Evolutionary conservation across 2,888 invertebrate species (phyloP).

Genomic region (Chymomyza caudatula): DNA sequence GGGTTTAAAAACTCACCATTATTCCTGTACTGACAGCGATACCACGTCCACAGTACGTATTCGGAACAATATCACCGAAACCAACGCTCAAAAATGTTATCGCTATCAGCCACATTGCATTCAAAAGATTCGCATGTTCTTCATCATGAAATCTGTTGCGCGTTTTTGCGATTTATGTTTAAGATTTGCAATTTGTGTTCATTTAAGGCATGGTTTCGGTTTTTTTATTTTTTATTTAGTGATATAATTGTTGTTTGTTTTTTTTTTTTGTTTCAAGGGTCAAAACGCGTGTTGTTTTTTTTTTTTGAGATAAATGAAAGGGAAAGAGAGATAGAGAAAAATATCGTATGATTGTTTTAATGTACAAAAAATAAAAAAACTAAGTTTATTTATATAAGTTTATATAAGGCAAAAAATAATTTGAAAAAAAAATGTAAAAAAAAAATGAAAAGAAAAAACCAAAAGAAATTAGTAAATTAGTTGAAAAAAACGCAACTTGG

Average conservation of each 20-base stretch:
- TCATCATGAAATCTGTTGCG: constrained; percentile 95
- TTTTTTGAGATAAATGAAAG: constrained; percentile 51
- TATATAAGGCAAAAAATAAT: background rate
- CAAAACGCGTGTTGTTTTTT: constrained; percentile 34
- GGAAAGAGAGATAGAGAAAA: constrained; percentile 71
- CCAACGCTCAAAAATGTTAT: constrained; percentile 99
- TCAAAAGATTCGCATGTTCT: constrained; percentile 98
- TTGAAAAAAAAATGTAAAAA: background rate
- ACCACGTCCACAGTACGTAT: constrained; percentile 99
- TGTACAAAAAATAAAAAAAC: constrained; percentile 47
- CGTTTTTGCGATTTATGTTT: constrained; percentile 17
- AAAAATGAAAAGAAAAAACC: constrained; percentile 3
- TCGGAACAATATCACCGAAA: constrained; percentile 99
- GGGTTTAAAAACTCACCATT: constrained; percentile 90
- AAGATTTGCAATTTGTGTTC: constrained; percentile 6
- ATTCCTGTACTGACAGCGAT: constrained; percentile 99
- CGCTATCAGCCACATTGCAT: constrained; percentile 99
- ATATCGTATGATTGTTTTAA: constrained; percentile 71
- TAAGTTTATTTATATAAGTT: background rate
- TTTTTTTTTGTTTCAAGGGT: constrained; percentile 20
- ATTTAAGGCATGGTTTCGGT: constrained; percentile 19
- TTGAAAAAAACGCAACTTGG: background rate
- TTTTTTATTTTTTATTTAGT: constrained; percentile 7
- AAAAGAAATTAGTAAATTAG: constrained; percentile 3
- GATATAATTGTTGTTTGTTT: constrained; percentile 16